Percentiles rank a stretch among this genome's conserved stretches.
phyloP scores from a whole-genome alignment of 2,113 vertebrate species.

The Podilymbus podiceps region DNA sequence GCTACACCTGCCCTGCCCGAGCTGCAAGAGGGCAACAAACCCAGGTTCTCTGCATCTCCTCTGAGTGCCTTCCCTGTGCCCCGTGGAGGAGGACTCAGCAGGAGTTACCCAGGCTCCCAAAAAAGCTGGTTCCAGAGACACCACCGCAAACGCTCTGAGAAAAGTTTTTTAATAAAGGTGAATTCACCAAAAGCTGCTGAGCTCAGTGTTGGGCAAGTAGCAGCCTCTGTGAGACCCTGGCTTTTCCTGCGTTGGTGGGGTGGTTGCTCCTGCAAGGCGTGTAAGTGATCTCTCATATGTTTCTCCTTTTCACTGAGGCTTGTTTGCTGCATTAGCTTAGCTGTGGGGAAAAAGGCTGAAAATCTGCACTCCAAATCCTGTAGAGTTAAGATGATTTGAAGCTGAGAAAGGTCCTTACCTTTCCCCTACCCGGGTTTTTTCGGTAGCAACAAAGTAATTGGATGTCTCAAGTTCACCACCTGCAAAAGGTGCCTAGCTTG shows the following conservation, averaged over 20 bases:
- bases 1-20: not conserved
- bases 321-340: not conserved
- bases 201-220: rapidly evolving
- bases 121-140: not conserved
- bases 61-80: not conserved
- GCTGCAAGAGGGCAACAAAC: not conserved
- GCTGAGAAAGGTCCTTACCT: not conserved
- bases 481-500: not conserved
- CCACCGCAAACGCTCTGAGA: not conserved
- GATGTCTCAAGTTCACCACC: rapidly evolving
- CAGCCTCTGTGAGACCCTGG: not conserved
- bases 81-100: not conserved
- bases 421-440: not conserved
- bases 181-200: not conserved
- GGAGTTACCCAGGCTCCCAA: not conserved
- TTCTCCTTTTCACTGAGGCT: rapidly evolving
- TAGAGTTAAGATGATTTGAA: not conserved
- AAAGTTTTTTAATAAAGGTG: not conserved
- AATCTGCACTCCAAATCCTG: not conserved
- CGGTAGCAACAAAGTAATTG: not conserved
- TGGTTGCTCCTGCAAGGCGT: not conserved
- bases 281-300: not conserved
- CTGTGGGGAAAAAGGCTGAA: not conserved
- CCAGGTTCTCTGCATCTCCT: not conserved
- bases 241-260: rapidly evolving